Base-by-base conservation (phyloP, 1,140 invertebrate genomes). In the Monomorium pharaonis region DNA sequence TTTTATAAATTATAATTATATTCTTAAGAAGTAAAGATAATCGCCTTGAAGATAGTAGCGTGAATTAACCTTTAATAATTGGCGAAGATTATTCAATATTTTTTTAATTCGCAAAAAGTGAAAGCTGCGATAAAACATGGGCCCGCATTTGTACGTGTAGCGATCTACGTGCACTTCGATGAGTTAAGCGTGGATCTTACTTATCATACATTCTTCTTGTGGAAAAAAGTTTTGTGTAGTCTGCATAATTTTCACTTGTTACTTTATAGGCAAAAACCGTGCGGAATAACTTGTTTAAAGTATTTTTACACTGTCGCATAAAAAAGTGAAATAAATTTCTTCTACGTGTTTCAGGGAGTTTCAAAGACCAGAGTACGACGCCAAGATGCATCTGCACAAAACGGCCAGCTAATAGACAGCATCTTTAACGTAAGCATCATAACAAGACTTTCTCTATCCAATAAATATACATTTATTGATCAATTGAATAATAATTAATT, bases 361-460 rank as follows among this genome's bases (percentile, higher is more conserved):
- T 27, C 47, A 0, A n/a, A 51, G 5, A 77, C 58, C 27, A 83
- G 78, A 47, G 30, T 49, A 30, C 80, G 62, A 12, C 84, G 80
- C 0, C 89, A 90, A 16, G 16, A 16, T 33, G 0, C n/a, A 24
- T 7, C 44, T 0, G n/a, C 18, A 9, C 37, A 76, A 21, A 85
- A 74, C 44, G 90, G 80, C 2, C 70, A 72, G 4, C 70, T 92
- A 33, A 91, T 94, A 67, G 92, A 94, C 81, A 90, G 84, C 42
- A 91, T 93, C 44, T 94, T 94, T 63, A 93, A 94, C 58, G 94
- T 94, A 78, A 92, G 93, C 91, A 85, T 24, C 0, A 9, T 4
- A 54, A 7, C 7, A 65, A 76, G 18, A 4, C 10, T 49, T 51
- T 77, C 37, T 18, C 6, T 51, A 47, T 44, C 5, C 0, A 7